A percentile compares a stretch with the other conserved stretches of the same genome.
These are phyloP conservation scores for Myiagra hebetior DNA, from an alignment of 2,113 vertebrate species.

Conservation along the genomic window DNA sequence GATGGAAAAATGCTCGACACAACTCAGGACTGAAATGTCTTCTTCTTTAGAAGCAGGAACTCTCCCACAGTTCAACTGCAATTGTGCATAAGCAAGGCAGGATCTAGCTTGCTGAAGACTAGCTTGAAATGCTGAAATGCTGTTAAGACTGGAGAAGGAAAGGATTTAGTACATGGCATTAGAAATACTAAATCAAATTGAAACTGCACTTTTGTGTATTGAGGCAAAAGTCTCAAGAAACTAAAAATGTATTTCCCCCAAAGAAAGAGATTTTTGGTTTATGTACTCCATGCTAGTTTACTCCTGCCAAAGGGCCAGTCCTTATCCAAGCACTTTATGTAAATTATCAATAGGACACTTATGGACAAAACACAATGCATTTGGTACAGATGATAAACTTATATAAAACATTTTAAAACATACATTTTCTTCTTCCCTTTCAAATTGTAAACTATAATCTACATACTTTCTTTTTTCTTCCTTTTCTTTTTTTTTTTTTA, in stretches of 20 bases:
- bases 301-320: background rate
- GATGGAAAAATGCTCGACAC: background rate
- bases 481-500: too few species aligned
- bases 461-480: background rate
- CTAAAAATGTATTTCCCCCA: background rate
- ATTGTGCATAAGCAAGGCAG: background rate
- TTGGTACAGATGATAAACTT: background rate
- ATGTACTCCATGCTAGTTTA: background rate
- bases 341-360: background rate
- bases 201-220: background rate
- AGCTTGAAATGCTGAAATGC: background rate
- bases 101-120: background rate
- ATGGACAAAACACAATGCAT: background rate
- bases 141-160: background rate
- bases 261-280: background rate
- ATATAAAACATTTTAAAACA: background rate
- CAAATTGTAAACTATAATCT: background rate
- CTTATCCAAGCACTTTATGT: background rate
- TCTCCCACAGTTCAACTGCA: background rate
- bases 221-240: background rate
- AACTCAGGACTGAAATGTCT: slow-evolving; percentile 4
- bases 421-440: background rate
- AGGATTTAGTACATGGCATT: background rate
- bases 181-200: background rate
- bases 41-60: background rate